Conservation (phyloP, 2,888 invertebrate species). For the Acrocyrtus sp. region DNA sequence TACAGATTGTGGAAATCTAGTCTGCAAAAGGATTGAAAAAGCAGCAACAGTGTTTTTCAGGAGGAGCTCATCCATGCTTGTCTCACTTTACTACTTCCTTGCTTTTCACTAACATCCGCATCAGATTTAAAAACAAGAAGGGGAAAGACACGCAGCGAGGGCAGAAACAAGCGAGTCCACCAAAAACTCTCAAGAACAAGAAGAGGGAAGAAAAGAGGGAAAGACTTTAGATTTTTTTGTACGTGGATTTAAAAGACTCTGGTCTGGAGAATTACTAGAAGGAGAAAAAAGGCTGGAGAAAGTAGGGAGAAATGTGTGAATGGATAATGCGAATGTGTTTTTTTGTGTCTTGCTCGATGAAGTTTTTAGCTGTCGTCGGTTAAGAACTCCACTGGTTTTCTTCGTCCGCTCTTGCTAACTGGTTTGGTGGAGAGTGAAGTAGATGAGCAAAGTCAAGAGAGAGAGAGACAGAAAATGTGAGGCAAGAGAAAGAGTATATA, state of each 20-base stretch:
- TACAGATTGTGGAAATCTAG: too few relatives aligned
- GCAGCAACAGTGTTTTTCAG: conserved; percentile 33
- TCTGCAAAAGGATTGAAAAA: neutral
- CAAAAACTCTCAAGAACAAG: conserved; percentile 3
- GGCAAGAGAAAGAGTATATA: neutral
- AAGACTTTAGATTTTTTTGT: conserved; percentile 34
- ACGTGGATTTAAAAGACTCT: conserved; percentile 43
- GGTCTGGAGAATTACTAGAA: conserved; percentile 20
- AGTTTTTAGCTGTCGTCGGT: conserved; percentile 27
- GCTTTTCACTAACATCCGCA: conserved; percentile 15
- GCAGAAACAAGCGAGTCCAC: too few relatives aligned
- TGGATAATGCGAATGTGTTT: conserved; percentile 31
- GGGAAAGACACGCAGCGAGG: too few relatives aligned
- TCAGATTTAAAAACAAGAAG: too few relatives aligned
- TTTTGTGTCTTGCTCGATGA: conserved; percentile 34
- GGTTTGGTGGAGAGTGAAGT: neutral
- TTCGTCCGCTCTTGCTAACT: neutral
- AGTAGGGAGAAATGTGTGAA: conserved; percentile 5
- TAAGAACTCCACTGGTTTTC: conserved; percentile 15
- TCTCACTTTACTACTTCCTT: conserved; percentile 10
- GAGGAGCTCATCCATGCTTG: conserved; percentile 13
- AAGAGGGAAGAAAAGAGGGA: conserved; percentile 2
- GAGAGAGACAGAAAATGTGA: neutral
- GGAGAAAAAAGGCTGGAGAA: neutral
- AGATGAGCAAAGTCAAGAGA: neutral